Conservation (phyloP, 2,113 vertebrate species). For the Hirundichthys speculiger region DNA sequence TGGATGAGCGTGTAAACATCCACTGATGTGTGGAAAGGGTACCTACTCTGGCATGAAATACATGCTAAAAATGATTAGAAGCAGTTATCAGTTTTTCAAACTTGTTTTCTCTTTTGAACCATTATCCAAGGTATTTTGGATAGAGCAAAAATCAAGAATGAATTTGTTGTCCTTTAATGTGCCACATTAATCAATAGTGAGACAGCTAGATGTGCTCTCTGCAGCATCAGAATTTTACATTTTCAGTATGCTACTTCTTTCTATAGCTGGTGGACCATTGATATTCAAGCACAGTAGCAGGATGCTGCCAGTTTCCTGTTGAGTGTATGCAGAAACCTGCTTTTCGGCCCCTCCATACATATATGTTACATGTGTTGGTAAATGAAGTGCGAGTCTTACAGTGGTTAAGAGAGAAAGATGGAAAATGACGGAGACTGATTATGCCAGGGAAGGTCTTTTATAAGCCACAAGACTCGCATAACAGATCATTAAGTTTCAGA, state of each 20-base stretch:
- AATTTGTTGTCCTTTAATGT: too few relatives aligned
- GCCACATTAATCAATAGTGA: too few relatives aligned
- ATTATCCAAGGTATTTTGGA: not conserved
- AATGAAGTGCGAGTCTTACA: not conserved
- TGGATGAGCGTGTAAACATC: slow-evolving; percentile 46
- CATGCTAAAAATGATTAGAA: not conserved
- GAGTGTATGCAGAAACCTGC: slow-evolving; percentile 37
- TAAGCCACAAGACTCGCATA: slow-evolving; percentile 67
- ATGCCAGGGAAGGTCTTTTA: slow-evolving; percentile 63
- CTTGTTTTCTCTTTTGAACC: not conserved
- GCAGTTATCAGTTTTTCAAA: not conserved
- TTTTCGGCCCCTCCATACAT: not conserved
- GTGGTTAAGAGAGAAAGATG: slow-evolving; percentile 11
- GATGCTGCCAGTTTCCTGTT: slow-evolving; percentile 39
- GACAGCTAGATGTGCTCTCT: too few relatives aligned
- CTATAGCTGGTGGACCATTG: too few relatives aligned
- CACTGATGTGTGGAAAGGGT: not conserved
- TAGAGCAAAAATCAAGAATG: not conserved
- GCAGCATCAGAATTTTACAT: too few relatives aligned
- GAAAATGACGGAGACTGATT: slow-evolving; percentile 40
- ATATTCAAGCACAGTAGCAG: slow-evolving; percentile 15
- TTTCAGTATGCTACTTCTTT: too few relatives aligned
- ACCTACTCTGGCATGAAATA: slow-evolving; percentile 31
- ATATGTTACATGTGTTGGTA: slow-evolving; percentile 12
- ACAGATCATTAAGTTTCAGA: slow-evolving; percentile 63